Evolutionary conservation across 2,888 invertebrate genomes (phyloP), one percentile per base, ranked within the genome.

Genomic region (Pseudococcus viburni): DNA sequence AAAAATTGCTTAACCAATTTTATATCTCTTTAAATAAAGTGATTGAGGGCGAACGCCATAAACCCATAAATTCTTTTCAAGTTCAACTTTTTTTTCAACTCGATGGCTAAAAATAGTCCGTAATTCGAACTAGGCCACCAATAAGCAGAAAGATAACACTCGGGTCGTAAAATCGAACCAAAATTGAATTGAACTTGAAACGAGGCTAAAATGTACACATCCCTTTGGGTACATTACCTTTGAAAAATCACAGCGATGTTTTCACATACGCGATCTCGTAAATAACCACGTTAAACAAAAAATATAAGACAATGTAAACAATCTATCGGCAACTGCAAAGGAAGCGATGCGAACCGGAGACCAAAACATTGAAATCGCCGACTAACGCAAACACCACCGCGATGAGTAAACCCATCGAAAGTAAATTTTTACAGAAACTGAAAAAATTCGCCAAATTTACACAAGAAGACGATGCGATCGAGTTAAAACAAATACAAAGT

Each of bases 381-480:
- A 17, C 59, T 5, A n/a, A 59, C 4, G 15, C 59, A 19, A 59
- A 59, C 59, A 59, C n/a, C 17, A 4, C 5, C 59, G 19, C 22
- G n/a, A n/a, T 55, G 51, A 64, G 22, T 64, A 64, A 64, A 64
- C 22, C 19, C 19, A 22, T 64, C 22, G 64, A 64, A 64, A 64
- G 22, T 64, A 9, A 64, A 64, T 64, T 64, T 64, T 22, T 11
- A 22, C 0, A 64, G 6, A 59, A 19, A 59, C 7, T 9, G 19
- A 64, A 64, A n/a, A 64, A 64, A 64, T 64, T 64, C 64, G 64
- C 19, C 73, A 73, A 73, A 17, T 73, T 33, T 73, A 73, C 73
- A 33, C 73, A 68, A 68, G 59, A 59, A 12, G 59, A 15, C 12
- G 51, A 51, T 5, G 19, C 22, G 19, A 64, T 42, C 11, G 19